Evolutionary conservation across 2,888 invertebrate species (phyloP).

Genomic region (Lithodes maja): DNA sequence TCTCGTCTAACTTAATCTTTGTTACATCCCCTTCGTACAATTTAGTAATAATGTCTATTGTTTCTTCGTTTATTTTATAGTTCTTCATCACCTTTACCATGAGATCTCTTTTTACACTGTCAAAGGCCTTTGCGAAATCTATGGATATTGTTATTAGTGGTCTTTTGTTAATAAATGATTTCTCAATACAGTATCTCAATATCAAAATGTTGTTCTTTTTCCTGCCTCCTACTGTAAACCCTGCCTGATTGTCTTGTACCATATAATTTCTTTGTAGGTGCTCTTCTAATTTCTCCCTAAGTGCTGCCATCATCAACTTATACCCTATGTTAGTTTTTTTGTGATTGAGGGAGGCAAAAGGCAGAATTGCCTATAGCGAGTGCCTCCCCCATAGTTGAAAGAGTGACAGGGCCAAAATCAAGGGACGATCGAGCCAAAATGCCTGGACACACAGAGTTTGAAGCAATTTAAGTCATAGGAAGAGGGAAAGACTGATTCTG

Average conservation of each 20-base stretch:
- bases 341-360: too few species aligned
- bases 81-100: slow-evolving; percentile 3
- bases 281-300: background rate
- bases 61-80: slow-evolving; percentile 5
- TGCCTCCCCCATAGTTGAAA: too few species aligned
- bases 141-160: background rate
- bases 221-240: background rate
- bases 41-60: background rate
- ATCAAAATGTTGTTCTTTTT: too few species aligned
- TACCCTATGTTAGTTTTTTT: background rate
- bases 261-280: too few species aligned
- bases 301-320: background rate
- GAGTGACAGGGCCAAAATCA: too few species aligned
- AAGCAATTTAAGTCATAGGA: too few species aligned
- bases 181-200: background rate
- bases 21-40: background rate
- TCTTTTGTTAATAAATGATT: background rate
- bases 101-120: slow-evolving; percentile 3
- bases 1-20: background rate
- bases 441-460: too few species aligned
- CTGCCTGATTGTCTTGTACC: background rate
- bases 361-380: too few species aligned
- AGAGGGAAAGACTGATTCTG: too few species aligned
- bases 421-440: too few species aligned
- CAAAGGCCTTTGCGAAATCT: background rate